Percentiles rank a stretch among this genome's conserved stretches.
These are phyloP conservation scores for Chironomus riparius DNA, from an alignment of 2,888 invertebrate species.

Conservation along the genomic window DNA sequence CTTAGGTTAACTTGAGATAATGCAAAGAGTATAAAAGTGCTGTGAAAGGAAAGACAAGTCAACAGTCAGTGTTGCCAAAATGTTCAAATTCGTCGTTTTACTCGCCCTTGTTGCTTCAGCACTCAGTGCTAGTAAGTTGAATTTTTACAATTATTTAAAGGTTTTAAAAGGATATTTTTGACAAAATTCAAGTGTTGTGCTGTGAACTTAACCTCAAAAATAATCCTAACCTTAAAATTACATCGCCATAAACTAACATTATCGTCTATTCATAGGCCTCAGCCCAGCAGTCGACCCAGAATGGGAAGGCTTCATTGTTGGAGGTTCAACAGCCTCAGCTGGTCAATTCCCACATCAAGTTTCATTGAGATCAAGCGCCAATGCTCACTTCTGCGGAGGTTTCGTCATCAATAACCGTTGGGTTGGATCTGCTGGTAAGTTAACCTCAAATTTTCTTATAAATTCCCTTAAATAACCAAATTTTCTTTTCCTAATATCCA, in stretches of 20 bases:
- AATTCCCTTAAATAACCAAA: not conserved
- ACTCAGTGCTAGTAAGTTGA: not conserved
- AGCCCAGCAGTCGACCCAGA: not conserved
- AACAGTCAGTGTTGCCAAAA: not conserved
- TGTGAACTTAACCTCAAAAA: too few species aligned
- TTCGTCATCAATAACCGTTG: conserved; percentile 31
- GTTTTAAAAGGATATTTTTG: too few species aligned
- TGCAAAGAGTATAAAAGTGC: too few species aligned
- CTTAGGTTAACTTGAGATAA: too few species aligned
- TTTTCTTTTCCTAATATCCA: not conserved
- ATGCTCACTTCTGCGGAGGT: conserved; percentile 31
- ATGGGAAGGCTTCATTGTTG: conserved; percentile 27
- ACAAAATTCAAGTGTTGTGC: too few species aligned
- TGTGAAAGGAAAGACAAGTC: too few species aligned
- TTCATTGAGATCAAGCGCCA: conserved; percentile 15
- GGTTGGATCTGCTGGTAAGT: conserved; percentile 30
- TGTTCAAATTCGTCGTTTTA: conserved; percentile 7
- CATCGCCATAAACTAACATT: too few species aligned
- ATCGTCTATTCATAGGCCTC: too few species aligned
- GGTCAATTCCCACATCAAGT: conserved; percentile 27
- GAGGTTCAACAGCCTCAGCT: conserved; percentile 9
- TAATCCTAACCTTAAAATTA: too few species aligned
- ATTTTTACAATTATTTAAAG: too few species aligned
- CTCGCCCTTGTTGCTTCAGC: conserved; percentile 8
- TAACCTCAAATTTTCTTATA: too few species aligned